A percentile compares a stretch with the other conserved stretches of the same genome.
Conservation (phyloP, 2,113 vertebrate species). For the Mormyrus lacerda region DNA sequence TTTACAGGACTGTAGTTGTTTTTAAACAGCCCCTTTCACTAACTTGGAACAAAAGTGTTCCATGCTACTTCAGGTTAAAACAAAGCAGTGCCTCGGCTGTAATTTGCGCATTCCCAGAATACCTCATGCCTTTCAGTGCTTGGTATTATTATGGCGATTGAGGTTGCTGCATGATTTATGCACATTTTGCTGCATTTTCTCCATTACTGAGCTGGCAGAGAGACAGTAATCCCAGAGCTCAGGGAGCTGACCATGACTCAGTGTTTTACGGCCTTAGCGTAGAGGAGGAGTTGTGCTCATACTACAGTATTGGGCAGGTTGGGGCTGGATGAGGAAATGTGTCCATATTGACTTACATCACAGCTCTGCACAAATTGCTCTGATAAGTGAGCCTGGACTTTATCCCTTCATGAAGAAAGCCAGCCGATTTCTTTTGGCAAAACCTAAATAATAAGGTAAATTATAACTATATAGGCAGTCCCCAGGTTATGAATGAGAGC, state of each 20-base stretch:
- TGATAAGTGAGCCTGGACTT: neutral
- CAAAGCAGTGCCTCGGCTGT: neutral
- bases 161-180: neutral
- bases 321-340: neutral
- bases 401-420: neutral
- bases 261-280: neutral
- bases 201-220: neutral
- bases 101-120: constrained; percentile 4
- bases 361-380: neutral
- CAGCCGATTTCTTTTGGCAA: neutral
- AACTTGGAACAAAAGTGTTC: neutral
- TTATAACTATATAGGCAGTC: neutral
- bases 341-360: neutral
- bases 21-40: neutral
- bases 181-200: neutral
- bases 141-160: neutral
- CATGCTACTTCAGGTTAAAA: neutral
- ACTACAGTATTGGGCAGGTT: neutral
- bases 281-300: neutral
- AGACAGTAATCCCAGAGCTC: neutral
- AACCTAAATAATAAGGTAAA: neutral
- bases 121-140: neutral
- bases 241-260: neutral
- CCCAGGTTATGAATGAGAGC: neutral
- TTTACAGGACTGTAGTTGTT: neutral